Base-by-base conservation (phyloP, 2,888 invertebrate species). In the Masnerella sp. region DNA sequence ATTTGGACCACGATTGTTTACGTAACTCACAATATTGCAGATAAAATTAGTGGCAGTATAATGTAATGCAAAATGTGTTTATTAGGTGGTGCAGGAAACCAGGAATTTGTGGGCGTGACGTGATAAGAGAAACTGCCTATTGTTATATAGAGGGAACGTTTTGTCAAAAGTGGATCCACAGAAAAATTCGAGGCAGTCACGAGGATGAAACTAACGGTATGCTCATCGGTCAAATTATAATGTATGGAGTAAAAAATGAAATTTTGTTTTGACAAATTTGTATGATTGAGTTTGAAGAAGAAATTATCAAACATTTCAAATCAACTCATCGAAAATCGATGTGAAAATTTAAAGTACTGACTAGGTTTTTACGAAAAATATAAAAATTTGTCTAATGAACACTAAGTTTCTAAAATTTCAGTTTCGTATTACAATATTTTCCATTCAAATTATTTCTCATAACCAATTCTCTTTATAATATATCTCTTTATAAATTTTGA, bases 81-180 rank as follows among this genome's bases (percentile, higher is more conserved):
- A n/a, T 38, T 62, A 93, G 96, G 85, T 91, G 91, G 83, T 97
- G 96, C 87, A 91, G 91, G 81, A 91, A 91, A 80, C 91, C 91
- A 0, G 90, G 92, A 7, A 89, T 94, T 78, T 97, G 97, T 81
- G 93, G 93, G 1, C 91, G 91, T 40, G 93, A 93, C 83, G 91
- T 94, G 32, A 91, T 96, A 54, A 91, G 92, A 71, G 95, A 97
- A 88, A 93, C 93, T 4, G 95, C 96, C 1, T 94, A 94, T 83
- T 97, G 97, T 85, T 95, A 94, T 84, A 90, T 93, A 34, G 93
- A 94, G 77, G 94, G 94, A 52, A 93, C 94, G 58, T 92, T 91
- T 81, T 97, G 97, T 85, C 94, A 96, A 84, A 90, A 90, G 62
- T 94, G 93, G 88, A 89, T 88, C 76, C 88, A 83, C 54, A 88